Evolutionary conservation across 2,888 invertebrate species (phyloP).

Genomic region (Actias luna): DNA sequence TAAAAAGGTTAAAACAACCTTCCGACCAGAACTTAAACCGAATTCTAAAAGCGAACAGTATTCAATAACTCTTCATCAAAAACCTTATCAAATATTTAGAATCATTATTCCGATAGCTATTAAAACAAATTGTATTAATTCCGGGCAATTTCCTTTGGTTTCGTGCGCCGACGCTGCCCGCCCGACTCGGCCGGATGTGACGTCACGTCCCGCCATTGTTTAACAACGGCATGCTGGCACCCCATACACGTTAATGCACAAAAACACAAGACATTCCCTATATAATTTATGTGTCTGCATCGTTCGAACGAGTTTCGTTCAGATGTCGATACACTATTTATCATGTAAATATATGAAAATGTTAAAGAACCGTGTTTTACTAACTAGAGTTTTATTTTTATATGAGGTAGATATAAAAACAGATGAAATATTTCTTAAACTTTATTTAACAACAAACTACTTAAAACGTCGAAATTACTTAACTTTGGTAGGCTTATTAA

Average conservation of each 20-base stretch:
- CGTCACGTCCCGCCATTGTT: constrained; percentile 50
- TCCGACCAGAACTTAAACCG: no score
- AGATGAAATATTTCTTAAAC: no score
- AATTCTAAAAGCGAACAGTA: no score
- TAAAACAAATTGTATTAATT: constrained; percentile 1
- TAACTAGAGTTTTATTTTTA: no score
- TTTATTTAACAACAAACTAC: no score
- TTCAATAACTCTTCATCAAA: no score
- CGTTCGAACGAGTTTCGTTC: not conserved
- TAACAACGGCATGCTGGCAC: not conserved
- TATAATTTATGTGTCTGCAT: constrained; percentile 11
- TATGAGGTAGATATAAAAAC: no score
- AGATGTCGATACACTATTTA: not conserved
- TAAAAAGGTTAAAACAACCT: no score
- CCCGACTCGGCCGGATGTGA: constrained; percentile 43
- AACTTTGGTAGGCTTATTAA: no score
- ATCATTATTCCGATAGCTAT: not conserved
- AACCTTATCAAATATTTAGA: not conserved
- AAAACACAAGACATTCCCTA: constrained; percentile 4
- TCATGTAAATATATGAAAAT: not conserved
- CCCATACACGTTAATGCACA: constrained; percentile 19
- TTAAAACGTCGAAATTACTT: no score
- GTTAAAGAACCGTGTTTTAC: no score
- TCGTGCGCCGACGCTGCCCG: not conserved
- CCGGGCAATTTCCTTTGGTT: not conserved